Evolutionary conservation across 2,888 invertebrate genomes (phyloP), one percentile per base, ranked within the genome.

Genomic region (Eucera pruinosa): DNA sequence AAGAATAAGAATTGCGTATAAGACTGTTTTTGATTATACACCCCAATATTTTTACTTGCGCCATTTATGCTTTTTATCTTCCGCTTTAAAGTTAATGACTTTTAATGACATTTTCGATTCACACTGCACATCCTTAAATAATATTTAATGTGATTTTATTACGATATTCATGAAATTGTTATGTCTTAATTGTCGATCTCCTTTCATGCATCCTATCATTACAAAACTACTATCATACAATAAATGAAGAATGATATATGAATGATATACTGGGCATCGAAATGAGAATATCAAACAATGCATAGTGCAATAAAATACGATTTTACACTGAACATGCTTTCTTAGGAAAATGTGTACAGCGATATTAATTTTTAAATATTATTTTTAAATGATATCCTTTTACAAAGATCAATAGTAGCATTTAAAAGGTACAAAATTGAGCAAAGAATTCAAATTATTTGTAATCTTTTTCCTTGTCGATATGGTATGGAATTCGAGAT

Each of bases 261-360:
- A 66, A 71, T 55, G 25, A 50, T 50, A 65, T 27, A 64, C 55
- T 33, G 71, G n/a, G 18, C 60, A 66, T 52, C 66, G 57, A 55
- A 79, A 71, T 62, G 18, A 52, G 30, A 72, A 62, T 68, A 58
- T 77, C 64, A 69, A 50, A 76, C 54, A 76, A 81, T 75, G 39
- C 48, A 68, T 50, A 55, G 43, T 74, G 74, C 62, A 64, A 60
- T 73, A 72, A 70, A 68, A 70, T 70, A 52, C 48, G 62, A 58
- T 68, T 73, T 69, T 69, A 76, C 55, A 75, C 67, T 69, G 48
- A 81, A 78, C 84, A 83, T 84, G 84, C 83, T 73, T 70, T 66
- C 48, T 27, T 70, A 80, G 52, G 67, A 43, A 65, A 60, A 45
- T 43, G 39, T 60, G 41, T 25, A 69, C 62, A 50, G 45, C 45